phyloP scores from a whole-genome alignment of 1,140 invertebrate species.

The Zaprionus kolodkinae region DNA sequence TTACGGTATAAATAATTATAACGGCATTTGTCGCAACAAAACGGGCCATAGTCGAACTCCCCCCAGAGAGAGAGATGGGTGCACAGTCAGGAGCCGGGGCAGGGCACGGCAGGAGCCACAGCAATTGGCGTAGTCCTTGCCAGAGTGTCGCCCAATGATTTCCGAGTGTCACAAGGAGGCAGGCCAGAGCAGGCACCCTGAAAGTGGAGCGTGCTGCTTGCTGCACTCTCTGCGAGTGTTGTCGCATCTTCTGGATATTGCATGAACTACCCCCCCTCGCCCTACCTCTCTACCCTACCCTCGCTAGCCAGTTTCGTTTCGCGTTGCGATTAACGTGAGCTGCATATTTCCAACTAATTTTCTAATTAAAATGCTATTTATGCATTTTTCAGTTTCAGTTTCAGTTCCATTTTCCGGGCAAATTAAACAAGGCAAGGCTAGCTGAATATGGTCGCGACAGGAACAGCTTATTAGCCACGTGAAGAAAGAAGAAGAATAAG shows the following conservation, averaged over 20 bases:
- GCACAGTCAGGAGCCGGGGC: neutral
- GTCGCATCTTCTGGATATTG: conserved; percentile 79
- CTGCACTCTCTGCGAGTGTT: conserved; percentile 59
- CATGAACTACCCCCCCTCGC: conserved; percentile 52
- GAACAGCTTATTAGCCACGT: conserved; percentile 5
- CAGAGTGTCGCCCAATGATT: conserved; percentile 68
- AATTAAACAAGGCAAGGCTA: conserved; percentile 57
- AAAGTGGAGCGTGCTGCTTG: conserved; percentile 17
- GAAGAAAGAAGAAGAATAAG: neutral
- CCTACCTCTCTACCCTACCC: neutral
- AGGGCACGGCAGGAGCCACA: conserved; percentile 10
- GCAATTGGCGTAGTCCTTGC: conserved; percentile 9
- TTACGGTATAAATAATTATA: conserved; percentile 83
- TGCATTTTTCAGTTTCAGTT: conserved; percentile 73
- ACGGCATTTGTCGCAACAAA: conserved; percentile 79
- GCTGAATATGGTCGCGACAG: conserved; percentile 12
- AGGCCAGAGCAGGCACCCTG: neutral
- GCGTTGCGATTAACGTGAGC: conserved; percentile 81
- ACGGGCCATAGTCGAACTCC: conserved; percentile 48
- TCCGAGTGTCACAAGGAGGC: conserved; percentile 56
- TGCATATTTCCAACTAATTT: conserved; percentile 84
- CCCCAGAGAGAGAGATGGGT: conserved; percentile 6
- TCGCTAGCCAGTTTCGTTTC: conserved; percentile 12
- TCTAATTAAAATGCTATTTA: conserved; percentile 84
- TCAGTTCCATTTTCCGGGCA: conserved; percentile 6